Evolutionary conservation across 2,113 vertebrate genomes (phyloP).

Genomic region (Triplophysa siluroides): DNA sequence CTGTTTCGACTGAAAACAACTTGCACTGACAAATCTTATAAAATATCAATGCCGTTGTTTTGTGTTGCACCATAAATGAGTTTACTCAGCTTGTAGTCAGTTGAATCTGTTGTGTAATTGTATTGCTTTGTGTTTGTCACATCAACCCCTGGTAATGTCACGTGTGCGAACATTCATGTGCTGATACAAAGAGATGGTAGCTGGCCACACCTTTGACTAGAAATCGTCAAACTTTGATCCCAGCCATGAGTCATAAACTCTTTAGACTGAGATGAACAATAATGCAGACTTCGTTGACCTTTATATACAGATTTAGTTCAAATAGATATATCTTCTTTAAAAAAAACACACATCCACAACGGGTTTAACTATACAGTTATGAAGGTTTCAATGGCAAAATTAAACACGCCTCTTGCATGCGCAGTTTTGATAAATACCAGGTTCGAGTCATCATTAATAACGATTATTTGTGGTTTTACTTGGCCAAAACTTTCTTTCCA

Average conservation of each 20-base stretch:
- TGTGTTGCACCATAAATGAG: not conserved
- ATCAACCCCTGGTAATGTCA: not conserved
- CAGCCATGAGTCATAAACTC: not conserved
- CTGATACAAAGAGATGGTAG: not conserved
- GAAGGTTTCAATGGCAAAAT: too few species aligned
- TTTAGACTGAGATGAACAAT: not conserved
- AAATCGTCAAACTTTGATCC: not conserved
- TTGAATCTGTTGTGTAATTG: not conserved
- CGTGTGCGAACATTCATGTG: slow-evolving; percentile 3
- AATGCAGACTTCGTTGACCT: not conserved
- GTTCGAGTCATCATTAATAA: too few species aligned
- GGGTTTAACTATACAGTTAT: too few species aligned
- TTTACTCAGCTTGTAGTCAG: not conserved
- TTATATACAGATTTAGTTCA: not conserved
- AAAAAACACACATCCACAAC: too few species aligned
- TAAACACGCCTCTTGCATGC: too few species aligned
- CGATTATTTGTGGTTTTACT: too few species aligned
- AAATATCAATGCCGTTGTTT: too few species aligned
- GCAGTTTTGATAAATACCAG: too few species aligned
- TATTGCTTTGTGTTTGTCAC: not conserved
- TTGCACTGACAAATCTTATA: too few species aligned
- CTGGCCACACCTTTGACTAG: slow-evolving; percentile 13
- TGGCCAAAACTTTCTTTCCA: too few species aligned
- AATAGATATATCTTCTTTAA: not conserved
- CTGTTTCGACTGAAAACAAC: too few species aligned